phyloP scores from a whole-genome alignment of 2,888 invertebrate genomes.

The Brachyopa scutellaris region DNA sequence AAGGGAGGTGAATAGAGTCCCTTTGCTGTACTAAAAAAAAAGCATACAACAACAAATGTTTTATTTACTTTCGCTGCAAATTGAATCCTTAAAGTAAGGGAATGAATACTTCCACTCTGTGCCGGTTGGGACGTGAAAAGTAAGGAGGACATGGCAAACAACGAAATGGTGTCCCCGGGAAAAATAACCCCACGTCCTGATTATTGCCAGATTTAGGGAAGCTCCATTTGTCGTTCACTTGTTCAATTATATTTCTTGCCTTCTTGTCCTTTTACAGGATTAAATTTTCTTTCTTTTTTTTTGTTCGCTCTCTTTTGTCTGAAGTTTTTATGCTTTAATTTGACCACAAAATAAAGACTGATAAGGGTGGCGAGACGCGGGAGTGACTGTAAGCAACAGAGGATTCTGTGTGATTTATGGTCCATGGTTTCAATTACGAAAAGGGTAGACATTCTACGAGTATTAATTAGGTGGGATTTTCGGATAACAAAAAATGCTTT shows the following conservation, averaged over 20 bases:
- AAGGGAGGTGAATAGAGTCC: not conserved
- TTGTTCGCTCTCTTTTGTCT: not conserved
- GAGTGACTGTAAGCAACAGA: not conserved
- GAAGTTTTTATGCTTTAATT: not conserved
- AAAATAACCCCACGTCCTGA: not conserved
- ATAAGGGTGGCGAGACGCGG: not conserved
- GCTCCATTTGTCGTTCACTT: not conserved
- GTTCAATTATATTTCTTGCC: not conserved
- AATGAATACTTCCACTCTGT: not conserved
- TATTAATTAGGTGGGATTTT: not conserved
- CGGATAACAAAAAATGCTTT: not conserved
- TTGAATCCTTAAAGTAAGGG: conserved; percentile 43
- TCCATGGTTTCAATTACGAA: not conserved
- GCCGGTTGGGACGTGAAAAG: not conserved
- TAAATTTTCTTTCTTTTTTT: not conserved
- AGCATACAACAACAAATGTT: too few species aligned
- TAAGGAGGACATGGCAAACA: not conserved
- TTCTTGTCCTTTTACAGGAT: conserved; percentile 3
- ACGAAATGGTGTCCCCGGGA: conserved; percentile 3
- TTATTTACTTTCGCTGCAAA: conserved; percentile 58
- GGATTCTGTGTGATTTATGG: conserved; percentile 7
- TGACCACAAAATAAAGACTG: not conserved
- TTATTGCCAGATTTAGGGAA: conserved; percentile 28
- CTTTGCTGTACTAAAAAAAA: conserved; percentile 25
- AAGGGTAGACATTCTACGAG: conserved; percentile 6